Conservation (phyloP, 2,113 vertebrate genomes). For the Empidonax traillii region DNA sequence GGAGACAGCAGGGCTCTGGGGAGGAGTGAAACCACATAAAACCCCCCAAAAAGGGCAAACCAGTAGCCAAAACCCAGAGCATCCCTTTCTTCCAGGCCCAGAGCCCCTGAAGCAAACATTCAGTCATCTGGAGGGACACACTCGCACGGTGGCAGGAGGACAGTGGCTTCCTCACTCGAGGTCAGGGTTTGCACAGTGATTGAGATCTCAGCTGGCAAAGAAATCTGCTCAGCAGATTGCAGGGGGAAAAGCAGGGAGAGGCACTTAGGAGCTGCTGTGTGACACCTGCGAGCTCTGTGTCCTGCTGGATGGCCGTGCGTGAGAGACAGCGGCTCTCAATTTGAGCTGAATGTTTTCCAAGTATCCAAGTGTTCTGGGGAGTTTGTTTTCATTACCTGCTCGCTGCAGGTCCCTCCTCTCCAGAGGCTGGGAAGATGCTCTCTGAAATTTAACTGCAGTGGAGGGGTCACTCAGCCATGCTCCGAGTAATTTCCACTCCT, state of each 20-base stretch:
- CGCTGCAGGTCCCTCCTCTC: background rate
- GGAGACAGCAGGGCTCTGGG: background rate
- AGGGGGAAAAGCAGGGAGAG: background rate
- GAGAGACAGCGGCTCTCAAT: background rate
- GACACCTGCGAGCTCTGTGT: background rate
- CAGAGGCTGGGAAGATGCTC: background rate
- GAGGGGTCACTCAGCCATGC: background rate
- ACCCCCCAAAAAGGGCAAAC: background rate
- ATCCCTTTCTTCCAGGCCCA: background rate
- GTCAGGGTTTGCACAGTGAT: background rate
- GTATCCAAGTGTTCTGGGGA: background rate
- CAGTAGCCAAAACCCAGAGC: fast-evolving
- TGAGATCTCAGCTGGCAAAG: background rate
- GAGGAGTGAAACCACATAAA: background rate
- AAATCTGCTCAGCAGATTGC: background rate
- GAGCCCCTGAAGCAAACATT: background rate
- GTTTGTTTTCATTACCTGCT: background rate
- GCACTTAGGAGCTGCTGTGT: background rate
- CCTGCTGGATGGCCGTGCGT: fast-evolving
- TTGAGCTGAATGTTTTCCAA: background rate
- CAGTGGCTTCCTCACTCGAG: fast-evolving
- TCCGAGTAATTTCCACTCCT: background rate
- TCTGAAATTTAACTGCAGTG: background rate
- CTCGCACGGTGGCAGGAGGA: background rate
- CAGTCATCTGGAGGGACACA: background rate